Evolutionary conservation across 2,113 vertebrate species (phyloP), one percentile per base, ranked within the genome.

Genomic region (Phoxinus phoxinus): DNA sequence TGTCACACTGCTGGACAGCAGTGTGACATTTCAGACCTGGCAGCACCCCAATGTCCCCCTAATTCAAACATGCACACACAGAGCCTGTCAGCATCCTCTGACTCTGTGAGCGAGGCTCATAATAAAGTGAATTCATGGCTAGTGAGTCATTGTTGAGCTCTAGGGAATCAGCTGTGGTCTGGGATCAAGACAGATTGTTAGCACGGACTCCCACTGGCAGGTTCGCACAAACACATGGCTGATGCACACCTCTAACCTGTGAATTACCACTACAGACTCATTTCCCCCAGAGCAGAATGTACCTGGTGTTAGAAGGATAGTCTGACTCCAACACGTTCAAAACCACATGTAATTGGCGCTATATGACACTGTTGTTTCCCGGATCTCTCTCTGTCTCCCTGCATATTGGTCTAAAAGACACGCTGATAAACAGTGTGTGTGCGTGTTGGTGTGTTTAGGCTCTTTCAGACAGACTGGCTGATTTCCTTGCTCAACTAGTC

Each of bases 91-190:
- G 65, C 63, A 72, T 72, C 48, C 2, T 69, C 27, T 4, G 25
- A 63, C n/a, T 80, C n/a, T 63, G 37, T 80, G 78, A 63, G 58
- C 3, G 2, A 51, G 80, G 44, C 80, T 82, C 63, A 69, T 71
- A 83, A 83, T 72, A 72, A 83, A 56, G 65, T 25, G 23, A 72
- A 67, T 72, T 83, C 67, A 41, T 83, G 30, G 81, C 48, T 72
- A 83, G 81, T 56, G 65, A 83, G 65, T 83, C 65, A 72, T 72
- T 83, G 80, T 83, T 72, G 51, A 71, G 67, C 81, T 83, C 30
- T 71, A 48, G 48, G 81, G 81, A 72, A 83, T 72, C 27, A 72
- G 81, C 67, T 58, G 81, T 72, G 81, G 81, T 83, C 27, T 48
- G 9, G 65, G 67, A 72, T 72, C 48, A 41, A 72, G 81, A 41